phyloP scores from a whole-genome alignment of 1,140 invertebrate genomes.

The Hypothenemus hampei region DNA sequence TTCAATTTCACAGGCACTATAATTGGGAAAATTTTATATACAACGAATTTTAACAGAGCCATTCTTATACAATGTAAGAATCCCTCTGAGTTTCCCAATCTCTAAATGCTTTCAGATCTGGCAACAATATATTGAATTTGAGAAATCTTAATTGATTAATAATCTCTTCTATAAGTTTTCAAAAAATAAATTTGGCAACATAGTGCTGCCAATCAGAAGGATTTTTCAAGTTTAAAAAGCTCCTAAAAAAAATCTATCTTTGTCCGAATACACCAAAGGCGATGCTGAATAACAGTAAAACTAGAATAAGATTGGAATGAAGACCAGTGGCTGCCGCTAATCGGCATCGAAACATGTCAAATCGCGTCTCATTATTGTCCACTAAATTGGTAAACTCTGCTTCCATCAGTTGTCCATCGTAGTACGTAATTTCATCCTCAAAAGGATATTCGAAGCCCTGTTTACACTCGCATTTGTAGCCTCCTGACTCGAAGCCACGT shows the following conservation, averaged over 20 bases:
- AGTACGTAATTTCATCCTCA: slow-evolving; percentile 90
- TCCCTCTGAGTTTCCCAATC: neutral
- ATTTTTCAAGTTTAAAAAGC: neutral
- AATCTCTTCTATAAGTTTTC: neutral
- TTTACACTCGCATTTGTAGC: slow-evolving; percentile 98
- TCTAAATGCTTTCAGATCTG: slow-evolving; percentile 1
- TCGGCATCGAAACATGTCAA: slow-evolving; percentile 87
- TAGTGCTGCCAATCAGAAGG: neutral
- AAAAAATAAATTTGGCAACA: neutral
- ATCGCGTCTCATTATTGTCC: slow-evolving; percentile 69
- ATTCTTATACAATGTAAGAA: neutral
- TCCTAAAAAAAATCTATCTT: slow-evolving; percentile 12
- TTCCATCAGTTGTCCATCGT: slow-evolving; percentile 93
- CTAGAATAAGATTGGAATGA: slow-evolving; percentile 28
- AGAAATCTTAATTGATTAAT: neutral
- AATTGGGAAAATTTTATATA: neutral
- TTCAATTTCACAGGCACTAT: slow-evolving; percentile 1
- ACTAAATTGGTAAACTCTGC: slow-evolving; percentile 89
- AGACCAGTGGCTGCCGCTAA: slow-evolving; percentile 67
- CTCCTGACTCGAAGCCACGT: slow-evolving; percentile 83
- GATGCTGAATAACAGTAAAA: slow-evolving; percentile 28
- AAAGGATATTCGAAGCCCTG: slow-evolving; percentile 98
- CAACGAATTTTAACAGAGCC: neutral
- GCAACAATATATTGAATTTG: slow-evolving; percentile 3
- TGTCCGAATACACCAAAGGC: slow-evolving; percentile 21